phyloP scores from a whole-genome alignment of 2,113 vertebrate genomes.

The Caretta caretta region DNA sequence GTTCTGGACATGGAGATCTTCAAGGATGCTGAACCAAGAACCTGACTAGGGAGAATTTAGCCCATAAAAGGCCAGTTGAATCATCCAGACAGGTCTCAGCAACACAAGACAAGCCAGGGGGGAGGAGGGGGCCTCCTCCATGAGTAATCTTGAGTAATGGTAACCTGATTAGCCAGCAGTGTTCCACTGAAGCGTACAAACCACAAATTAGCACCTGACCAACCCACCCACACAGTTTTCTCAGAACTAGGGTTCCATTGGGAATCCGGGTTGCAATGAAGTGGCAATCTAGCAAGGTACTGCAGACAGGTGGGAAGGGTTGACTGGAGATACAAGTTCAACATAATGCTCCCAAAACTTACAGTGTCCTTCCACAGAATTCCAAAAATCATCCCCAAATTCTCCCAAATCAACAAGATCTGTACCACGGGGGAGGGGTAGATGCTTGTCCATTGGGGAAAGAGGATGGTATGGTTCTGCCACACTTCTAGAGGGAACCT shows the following conservation, averaged over 20 bases:
- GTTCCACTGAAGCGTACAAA: not conserved
- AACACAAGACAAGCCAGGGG: not conserved
- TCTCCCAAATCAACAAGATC: not conserved
- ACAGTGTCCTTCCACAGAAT: not conserved
- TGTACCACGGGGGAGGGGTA: not conserved
- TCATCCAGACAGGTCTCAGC: conserved; percentile 44
- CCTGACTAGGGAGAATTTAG: not conserved
- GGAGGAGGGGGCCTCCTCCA: not conserved
- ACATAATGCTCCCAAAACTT: not conserved
- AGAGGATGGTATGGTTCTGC: not conserved
- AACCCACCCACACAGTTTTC: not conserved
- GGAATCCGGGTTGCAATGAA: not conserved
- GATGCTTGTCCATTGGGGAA: not conserved
- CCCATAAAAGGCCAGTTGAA: not conserved
- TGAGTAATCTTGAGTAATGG: not conserved
- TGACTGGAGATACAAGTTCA: not conserved
- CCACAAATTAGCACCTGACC: not conserved
- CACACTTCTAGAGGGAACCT: not conserved
- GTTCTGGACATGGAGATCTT: not conserved
- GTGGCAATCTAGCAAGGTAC: not conserved
- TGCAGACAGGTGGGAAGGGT: accelerated
- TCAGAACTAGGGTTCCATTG: not conserved
- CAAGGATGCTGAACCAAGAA: conserved; percentile 20
- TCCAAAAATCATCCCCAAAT: not conserved
- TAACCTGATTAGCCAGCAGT: not conserved